phyloP scores from a whole-genome alignment of 2,797 vertebrate species.

The Sitta carolinensis region DNA sequence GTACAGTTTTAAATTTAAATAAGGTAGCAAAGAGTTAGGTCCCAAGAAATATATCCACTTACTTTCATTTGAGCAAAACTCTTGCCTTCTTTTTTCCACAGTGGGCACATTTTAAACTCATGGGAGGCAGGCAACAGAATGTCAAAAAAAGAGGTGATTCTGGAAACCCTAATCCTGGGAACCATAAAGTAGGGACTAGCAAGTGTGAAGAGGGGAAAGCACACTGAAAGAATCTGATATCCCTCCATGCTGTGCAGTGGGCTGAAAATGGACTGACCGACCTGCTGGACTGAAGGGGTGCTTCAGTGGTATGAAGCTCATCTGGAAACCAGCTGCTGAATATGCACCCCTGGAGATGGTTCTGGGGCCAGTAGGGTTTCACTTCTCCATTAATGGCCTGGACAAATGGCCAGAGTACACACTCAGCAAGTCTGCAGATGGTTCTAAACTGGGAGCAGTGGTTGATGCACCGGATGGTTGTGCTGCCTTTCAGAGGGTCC shows the following conservation, averaged over 20 bases:
- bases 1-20: neutral
- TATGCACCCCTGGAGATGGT: neutral
- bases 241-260: neutral
- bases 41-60: neutral
- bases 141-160: neutral
- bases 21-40: neutral
- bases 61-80: neutral
- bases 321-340: neutral
- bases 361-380: neutral
- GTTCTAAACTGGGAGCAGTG: neutral
- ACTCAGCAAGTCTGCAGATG: neutral
- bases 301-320: neutral
- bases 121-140: neutral
- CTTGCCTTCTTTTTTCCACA: neutral
- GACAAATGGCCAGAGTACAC: neutral
- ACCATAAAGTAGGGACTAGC: neutral
- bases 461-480: rapidly evolving
- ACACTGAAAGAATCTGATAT: neutral
- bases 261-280: neutral
- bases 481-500: neutral
- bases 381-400: too few species aligned
- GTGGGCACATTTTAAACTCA: neutral
- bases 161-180: neutral
- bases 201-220: neutral
- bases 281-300: neutral